phyloP scores from a whole-genome alignment of 2,113 vertebrate genomes.

The Xiphias gladius region DNA sequence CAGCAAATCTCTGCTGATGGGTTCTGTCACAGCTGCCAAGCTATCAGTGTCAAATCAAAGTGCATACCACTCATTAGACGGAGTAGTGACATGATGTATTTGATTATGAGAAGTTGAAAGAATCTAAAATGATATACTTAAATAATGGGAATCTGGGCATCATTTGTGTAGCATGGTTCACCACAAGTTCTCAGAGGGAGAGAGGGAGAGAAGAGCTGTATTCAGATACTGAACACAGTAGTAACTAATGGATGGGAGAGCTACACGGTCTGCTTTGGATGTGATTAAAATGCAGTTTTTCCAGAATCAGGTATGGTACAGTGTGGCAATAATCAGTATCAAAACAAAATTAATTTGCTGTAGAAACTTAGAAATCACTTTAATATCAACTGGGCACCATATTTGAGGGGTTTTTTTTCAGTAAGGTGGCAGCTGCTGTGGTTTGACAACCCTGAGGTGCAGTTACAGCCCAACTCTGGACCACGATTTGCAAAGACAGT shows the following conservation, averaged over 20 bases:
- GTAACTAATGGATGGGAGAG: slow-evolving; percentile 5
- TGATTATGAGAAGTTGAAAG: slow-evolving; percentile 17
- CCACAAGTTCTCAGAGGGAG: background rate
- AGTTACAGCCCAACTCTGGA: slow-evolving; percentile 8
- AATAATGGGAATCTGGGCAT: background rate
- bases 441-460: slow-evolving; percentile 29
- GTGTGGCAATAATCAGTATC: background rate
- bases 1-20: slow-evolving; percentile 46
- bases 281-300: slow-evolving; percentile 15
- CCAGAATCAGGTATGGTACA: background rate
- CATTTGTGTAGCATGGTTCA: background rate
- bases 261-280: background rate
- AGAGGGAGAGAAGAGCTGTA: background rate
- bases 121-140: slow-evolving; percentile 22
- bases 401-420: slow-evolving; percentile 5
- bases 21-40: slow-evolving; percentile 48
- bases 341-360: background rate
- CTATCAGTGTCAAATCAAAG: slow-evolving; percentile 38
- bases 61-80: slow-evolving; percentile 53
- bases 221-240: background rate
- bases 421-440: slow-evolving; percentile 33
- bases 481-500: slow-evolving; percentile 35
- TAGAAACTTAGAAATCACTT: slow-evolving; percentile 2
- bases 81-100: slow-evolving; percentile 35
- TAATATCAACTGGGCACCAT: slow-evolving; percentile 3